Evolutionary conservation across 2,888 invertebrate species (phyloP), one percentile per base, ranked within the genome.

Genomic region (Lymantria monacha): DNA sequence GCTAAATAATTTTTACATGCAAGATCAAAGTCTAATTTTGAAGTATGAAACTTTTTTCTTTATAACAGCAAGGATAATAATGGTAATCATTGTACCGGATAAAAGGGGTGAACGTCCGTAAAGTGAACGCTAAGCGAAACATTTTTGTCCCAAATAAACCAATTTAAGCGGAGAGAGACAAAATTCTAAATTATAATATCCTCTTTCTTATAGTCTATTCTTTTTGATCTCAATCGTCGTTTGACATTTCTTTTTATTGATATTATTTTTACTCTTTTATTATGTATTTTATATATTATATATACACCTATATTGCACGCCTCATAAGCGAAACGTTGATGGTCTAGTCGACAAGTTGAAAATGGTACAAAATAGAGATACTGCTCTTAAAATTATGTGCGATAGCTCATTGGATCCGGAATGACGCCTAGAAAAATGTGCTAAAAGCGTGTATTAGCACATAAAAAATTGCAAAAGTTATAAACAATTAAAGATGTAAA

Each of bases 221-320:
- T 3, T 1, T 30, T 49, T 51, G 42, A 36, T 7, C 2, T 38
- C 9, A 40, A 30, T 13, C 9, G 9, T 13, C 0, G 12, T 30
- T 38, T 53, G 49, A 57, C 15, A 22, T 44, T 45, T 46, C 11
- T 41, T 44, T 50, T 51, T 48, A 40, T 12, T 66, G 52, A 44
- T 54, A 44, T 55, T 63, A n/a, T n/a, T 49, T 12, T 51, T 46
- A 48, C n/a, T 42, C 3, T 42, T 53, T 49, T 33, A 48, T n/a
- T 55, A 50, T 8, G 47, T n/a, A 52, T 52, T 60, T 53, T 30
- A 44, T 11, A 44, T 48, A n/a, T n/a, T n/a, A n/a, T n/a, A n/a
- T n/a, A n/a, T n/a, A n/a, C n/a, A n/a, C n/a, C n/a, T n/a, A n/a
- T n/a, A n/a, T n/a, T n/a, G n/a, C n/a, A n/a, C n/a, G n/a, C n/a